Evolutionary conservation across 2,113 vertebrate genomes (phyloP).

Genomic region (Phocoena sinus): DNA sequence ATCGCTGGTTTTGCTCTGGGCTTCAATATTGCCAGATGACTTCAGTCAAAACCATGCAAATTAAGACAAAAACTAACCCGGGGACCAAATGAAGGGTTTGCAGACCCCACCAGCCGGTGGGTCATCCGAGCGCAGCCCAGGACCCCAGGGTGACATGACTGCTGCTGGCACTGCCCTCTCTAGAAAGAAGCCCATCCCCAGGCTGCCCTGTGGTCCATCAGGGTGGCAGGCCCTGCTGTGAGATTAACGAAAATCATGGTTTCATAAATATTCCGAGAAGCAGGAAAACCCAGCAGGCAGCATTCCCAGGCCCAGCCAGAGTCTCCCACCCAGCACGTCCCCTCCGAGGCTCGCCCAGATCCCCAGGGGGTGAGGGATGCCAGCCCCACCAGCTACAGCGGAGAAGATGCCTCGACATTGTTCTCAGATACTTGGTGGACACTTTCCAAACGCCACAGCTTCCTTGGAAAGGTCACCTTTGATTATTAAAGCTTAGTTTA

Average conservation of each 20-base stretch:
- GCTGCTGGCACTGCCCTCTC: not conserved
- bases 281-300: not conserved
- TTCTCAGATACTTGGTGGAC: accelerated
- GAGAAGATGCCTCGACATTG: accelerated
- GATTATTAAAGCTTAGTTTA: not conserved
- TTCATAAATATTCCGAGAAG: not conserved
- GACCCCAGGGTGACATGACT: accelerated
- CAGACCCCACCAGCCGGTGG: not conserved
- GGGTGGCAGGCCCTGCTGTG: not conserved
- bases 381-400: not conserved
- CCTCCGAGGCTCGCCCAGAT: not conserved
- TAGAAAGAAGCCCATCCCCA: accelerated
- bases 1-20: slow-evolving; percentile 11
- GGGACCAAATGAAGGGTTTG: not conserved
- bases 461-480: not conserved
- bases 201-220: accelerated
- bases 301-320: not conserved
- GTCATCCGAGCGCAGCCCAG: accelerated
- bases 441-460: not conserved
- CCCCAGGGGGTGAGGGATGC: accelerated
- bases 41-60: not conserved
- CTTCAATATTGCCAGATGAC: not conserved
- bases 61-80: not conserved
- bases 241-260: not conserved
- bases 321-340: not conserved